Evolutionary conservation across 2,797 vertebrate genomes (phyloP).

Genomic region (Cercopithecus neglectus): DNA sequence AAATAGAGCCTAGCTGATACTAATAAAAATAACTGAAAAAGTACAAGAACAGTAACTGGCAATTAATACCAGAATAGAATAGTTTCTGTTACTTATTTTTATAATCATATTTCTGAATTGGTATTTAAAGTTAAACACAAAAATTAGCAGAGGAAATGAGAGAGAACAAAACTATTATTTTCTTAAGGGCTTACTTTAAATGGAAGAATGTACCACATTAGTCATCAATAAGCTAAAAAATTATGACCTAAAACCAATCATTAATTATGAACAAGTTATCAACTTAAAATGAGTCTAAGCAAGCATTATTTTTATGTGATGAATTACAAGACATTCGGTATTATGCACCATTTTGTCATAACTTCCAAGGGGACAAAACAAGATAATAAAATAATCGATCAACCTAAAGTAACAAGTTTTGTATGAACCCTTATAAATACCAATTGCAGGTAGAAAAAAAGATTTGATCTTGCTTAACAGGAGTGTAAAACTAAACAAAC

Average conservation of each 20-base stretch:
- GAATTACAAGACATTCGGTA: not conserved
- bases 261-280: not conserved
- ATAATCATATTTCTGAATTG: constrained; percentile 28
- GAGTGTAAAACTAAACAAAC: not conserved
- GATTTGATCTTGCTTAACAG: not conserved
- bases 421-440: constrained; percentile 6
- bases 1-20: not conserved
- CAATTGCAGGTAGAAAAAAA: not conserved
- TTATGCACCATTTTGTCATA: constrained; percentile 29
- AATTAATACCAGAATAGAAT: not conserved
- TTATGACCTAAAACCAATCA: not conserved
- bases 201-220: not conserved
- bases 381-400: not conserved
- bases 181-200: not conserved
- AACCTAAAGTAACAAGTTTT: constrained; percentile 20
- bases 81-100: not conserved
- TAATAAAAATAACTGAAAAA: not conserved
- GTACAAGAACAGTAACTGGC: not conserved
- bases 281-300: constrained; percentile 35
- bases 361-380: not conserved
- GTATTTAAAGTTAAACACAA: constrained; percentile 19
- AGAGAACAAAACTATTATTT: not conserved
- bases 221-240: not conserved
- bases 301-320: constrained; percentile 17
- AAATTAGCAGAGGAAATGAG: constrained; percentile 6